Evolutionary conservation across 2,888 invertebrate genomes (phyloP).

Genomic region (Cryptus armator): DNA sequence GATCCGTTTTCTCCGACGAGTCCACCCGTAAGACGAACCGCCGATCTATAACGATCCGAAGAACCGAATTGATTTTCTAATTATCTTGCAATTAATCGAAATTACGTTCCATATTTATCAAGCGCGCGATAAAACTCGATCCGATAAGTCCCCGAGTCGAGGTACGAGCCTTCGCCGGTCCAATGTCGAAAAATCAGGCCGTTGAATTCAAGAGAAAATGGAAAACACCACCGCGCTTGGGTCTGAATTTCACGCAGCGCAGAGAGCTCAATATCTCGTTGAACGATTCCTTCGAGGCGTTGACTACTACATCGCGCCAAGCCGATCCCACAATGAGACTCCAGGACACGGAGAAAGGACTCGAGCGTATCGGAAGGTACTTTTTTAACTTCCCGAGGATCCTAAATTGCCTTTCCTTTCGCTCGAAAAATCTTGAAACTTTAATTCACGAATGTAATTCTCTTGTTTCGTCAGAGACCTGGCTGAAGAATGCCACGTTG

Average conservation of each 20-base stretch:
- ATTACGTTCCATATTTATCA: slow-evolving; percentile 43
- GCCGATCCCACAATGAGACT: slow-evolving; percentile 83
- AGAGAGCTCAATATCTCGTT: slow-evolving; percentile 52
- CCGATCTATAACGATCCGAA: neutral
- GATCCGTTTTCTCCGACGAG: slow-evolving; percentile 91
- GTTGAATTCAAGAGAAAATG: slow-evolving; percentile 91
- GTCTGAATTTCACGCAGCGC: slow-evolving; percentile 54
- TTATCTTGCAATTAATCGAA: slow-evolving; percentile 11
- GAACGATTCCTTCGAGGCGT: slow-evolving; percentile 67
- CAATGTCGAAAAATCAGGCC: slow-evolving; percentile 93
- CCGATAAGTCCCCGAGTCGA: slow-evolving; percentile 90
- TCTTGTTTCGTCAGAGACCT: slow-evolving; percentile 85
- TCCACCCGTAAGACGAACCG: slow-evolving; percentile 87
- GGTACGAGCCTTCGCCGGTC: slow-evolving; percentile 96
- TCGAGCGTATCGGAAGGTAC: slow-evolving; percentile 93
- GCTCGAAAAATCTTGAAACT: neutral
- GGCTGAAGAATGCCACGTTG: slow-evolving; percentile 90
- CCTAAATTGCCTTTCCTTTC: neutral
- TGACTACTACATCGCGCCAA: slow-evolving; percentile 18
- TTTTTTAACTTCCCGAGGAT: neutral
- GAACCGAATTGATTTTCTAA: slow-evolving; percentile 38
- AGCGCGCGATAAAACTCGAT: slow-evolving; percentile 88
- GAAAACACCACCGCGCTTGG: slow-evolving; percentile 92
- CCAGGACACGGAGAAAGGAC: slow-evolving; percentile 93
- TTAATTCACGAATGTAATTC: slow-evolving; percentile 4